phyloP scores from a whole-genome alignment of 2,888 invertebrate genomes.

The Druceiella hillmani region DNA sequence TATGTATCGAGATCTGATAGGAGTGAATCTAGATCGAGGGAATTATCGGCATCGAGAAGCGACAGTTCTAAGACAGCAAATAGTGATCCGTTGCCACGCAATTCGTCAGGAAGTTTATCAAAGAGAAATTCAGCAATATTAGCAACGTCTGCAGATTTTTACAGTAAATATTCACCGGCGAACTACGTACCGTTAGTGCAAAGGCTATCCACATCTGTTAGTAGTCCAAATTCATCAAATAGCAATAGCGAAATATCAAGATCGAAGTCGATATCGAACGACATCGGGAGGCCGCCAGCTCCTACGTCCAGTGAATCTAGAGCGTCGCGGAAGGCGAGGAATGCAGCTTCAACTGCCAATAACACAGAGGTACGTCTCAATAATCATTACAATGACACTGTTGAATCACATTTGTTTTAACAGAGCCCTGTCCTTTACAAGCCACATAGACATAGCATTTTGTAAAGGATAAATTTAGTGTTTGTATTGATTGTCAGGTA shows the following conservation, averaged over 20 bases:
- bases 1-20: constrained; percentile 34
- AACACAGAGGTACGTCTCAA: constrained; percentile 40
- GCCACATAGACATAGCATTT: no score
- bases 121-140: constrained; percentile 43
- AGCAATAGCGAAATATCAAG: constrained; percentile 36
- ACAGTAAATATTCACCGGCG: constrained; percentile 70
- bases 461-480: no score
- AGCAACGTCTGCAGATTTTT: constrained; percentile 61
- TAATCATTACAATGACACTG: no score
- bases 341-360: constrained; percentile 34
- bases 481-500: no score
- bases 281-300: constrained; percentile 49
- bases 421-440: no score
- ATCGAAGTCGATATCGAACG: constrained; percentile 55
- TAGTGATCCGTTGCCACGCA: constrained; percentile 37
- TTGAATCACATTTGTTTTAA: no score
- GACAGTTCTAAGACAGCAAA: constrained; percentile 48
- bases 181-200: constrained; percentile 62
- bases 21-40: constrained; percentile 50
- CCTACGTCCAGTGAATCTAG: constrained; percentile 37
- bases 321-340: constrained; percentile 34
- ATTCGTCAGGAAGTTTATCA: constrained; percentile 5
- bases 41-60: constrained; percentile 49
- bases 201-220: constrained; percentile 35
- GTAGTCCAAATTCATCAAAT: constrained; percentile 31